Percentiles rank a stretch among this genome's conserved stretches.
Conservation (phyloP, 2,113 vertebrate genomes). For the Neolamprologus hecqui region DNA sequence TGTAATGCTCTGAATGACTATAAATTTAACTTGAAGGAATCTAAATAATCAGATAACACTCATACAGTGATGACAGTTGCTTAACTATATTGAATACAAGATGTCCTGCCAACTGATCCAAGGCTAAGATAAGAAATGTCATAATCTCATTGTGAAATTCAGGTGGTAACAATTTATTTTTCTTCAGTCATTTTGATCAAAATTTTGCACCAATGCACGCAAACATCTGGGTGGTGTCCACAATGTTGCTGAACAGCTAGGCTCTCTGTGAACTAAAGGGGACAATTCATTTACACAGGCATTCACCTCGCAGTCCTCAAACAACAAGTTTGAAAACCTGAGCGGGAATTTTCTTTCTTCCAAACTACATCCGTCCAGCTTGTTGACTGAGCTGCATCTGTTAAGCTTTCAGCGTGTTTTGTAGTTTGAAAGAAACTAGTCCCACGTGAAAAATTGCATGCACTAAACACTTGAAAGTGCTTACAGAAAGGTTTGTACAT, state of each 20-base stretch:
- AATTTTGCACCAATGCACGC: neutral
- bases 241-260: neutral
- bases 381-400: neutral
- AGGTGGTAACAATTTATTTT: neutral
- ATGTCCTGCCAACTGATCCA: neutral
- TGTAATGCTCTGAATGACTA: neutral
- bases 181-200: neutral
- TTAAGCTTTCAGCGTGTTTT: neutral
- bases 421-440: neutral
- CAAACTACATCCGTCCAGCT: neutral
- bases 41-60: neutral
- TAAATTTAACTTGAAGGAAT: neutral
- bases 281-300: neutral
- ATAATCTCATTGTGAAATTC: neutral
- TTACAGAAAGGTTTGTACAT: neutral
- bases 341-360: neutral
- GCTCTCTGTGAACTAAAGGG: neutral
- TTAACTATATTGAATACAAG: neutral
- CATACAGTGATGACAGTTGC: neutral
- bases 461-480: neutral
- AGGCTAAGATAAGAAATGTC: neutral
- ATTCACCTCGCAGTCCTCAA: neutral
- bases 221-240: neutral
- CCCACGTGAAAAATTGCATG: neutral
- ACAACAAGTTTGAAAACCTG: neutral